Evolutionary conservation across 2,113 vertebrate species (phyloP).

Genomic region (Taurulus bubalis): DNA sequence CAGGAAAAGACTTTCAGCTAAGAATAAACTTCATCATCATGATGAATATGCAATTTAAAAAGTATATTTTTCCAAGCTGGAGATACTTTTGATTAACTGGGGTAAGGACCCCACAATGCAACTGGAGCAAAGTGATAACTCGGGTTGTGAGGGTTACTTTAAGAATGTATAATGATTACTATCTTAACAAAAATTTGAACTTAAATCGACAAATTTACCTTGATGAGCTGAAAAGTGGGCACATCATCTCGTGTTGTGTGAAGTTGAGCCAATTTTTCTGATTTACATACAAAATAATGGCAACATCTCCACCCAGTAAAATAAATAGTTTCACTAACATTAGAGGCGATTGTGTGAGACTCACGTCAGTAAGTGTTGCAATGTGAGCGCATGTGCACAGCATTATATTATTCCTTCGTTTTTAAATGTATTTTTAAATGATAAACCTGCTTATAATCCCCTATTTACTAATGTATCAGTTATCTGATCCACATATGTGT

Average conservation of each 20-base stretch:
- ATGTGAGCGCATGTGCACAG: too few relatives aligned
- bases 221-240: too few relatives aligned
- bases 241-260: too few relatives aligned
- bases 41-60: constrained; percentile 25
- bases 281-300: too few relatives aligned
- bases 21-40: constrained; percentile 39
- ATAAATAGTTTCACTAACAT: not conserved
- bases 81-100: constrained; percentile 26
- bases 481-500: not conserved
- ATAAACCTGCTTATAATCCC: too few relatives aligned
- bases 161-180: not conserved
- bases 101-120: not conserved
- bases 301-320: too few relatives aligned
- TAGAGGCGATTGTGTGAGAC: too few relatives aligned
- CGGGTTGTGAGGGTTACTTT: not conserved
- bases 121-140: not conserved
- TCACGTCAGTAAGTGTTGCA: too few relatives aligned
- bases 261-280: too few relatives aligned
- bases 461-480: too few relatives aligned
- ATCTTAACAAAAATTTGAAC: not conserved
- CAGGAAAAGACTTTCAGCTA: constrained; percentile 20
- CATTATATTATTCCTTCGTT: not conserved
- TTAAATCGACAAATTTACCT: too few relatives aligned
- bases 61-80: not conserved
- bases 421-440: not conserved